Percentiles rank a stretch among this genome's conserved stretches.
phyloP scores from a whole-genome alignment of 2,888 invertebrate genomes.

The Cataglyphis livida region DNA sequence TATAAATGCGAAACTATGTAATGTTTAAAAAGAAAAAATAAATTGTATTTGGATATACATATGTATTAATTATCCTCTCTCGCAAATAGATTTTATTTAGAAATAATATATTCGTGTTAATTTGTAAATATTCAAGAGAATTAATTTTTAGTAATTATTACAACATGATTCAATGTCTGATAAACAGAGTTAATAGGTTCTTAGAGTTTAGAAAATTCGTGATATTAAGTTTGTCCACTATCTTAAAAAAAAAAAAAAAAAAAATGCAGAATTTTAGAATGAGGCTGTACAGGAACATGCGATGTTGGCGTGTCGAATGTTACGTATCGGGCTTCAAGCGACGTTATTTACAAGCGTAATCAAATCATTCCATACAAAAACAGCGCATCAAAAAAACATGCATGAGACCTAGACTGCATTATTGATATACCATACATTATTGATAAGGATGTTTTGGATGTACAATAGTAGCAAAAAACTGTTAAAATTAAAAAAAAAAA shows the following conservation, averaged over 20 bases:
- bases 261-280: background rate
- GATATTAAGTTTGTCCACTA: background rate
- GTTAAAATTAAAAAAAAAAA: too few species aligned
- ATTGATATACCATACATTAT: background rate
- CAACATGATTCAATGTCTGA: background rate
- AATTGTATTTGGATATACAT: background rate
- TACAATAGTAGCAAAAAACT: too few species aligned
- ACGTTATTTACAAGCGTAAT: background rate
- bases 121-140: background rate
- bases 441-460: too few species aligned
- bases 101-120: background rate
- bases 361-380: background rate
- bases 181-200: background rate
- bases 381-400: background rate
- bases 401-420: background rate
- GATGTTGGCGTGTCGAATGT: background rate
- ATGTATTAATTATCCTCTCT: background rate
- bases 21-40: background rate
- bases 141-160: too few species aligned
- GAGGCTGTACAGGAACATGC: background rate
- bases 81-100: background rate
- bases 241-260: background rate
- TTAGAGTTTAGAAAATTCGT: background rate
- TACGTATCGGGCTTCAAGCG: background rate
- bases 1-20: background rate